Conservation (phyloP, 2,888 invertebrate species). For the Perizoma flavofasciatum region DNA sequence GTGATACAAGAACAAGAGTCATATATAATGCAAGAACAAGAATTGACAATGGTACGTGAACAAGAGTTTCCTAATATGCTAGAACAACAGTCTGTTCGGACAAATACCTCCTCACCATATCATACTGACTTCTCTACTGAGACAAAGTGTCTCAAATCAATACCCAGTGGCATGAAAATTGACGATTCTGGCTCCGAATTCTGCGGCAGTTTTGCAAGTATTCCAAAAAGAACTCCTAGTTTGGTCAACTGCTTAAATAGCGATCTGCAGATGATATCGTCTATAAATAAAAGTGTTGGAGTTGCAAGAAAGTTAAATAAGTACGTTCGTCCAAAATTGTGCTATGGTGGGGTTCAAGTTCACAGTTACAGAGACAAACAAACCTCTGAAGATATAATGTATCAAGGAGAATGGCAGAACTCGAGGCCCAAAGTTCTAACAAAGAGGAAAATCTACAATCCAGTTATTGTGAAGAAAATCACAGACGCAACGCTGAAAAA, state of each 20-base stretch:
- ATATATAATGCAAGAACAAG: slow-evolving; percentile 1
- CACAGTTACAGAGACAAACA: slow-evolving; percentile 68
- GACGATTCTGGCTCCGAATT: slow-evolving; percentile 57
- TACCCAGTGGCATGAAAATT: slow-evolving; percentile 39
- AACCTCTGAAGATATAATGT: slow-evolving; percentile 68
- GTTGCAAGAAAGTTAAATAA: slow-evolving; percentile 27
- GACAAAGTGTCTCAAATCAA: slow-evolving; percentile 16
- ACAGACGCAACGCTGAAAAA: slow-evolving; percentile 39
- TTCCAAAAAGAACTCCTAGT: slow-evolving; percentile 7
- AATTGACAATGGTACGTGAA: background rate
- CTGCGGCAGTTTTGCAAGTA: slow-evolving; percentile 36
- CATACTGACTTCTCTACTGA: slow-evolving; percentile 9
- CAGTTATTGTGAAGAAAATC: slow-evolving; percentile 38
- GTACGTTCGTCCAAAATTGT: slow-evolving; percentile 49
- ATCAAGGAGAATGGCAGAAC: slow-evolving; percentile 71
- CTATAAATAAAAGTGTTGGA: slow-evolving; percentile 8
- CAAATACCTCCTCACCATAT: slow-evolving; percentile 3
- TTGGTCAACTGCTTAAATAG: slow-evolving; percentile 5
- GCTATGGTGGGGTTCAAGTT: slow-evolving; percentile 67
- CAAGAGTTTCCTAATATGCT: background rate
- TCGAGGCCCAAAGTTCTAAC: slow-evolving; percentile 43
- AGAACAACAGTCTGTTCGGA: slow-evolving; percentile 5
- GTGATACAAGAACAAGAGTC: background rate
- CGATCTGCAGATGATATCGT: slow-evolving; percentile 14
- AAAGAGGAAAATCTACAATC: slow-evolving; percentile 45